These are phyloP conservation scores for Gnatocerus cornutus DNA, from an alignment of 2,888 invertebrate genomes.

Conservation along the genomic window DNA sequence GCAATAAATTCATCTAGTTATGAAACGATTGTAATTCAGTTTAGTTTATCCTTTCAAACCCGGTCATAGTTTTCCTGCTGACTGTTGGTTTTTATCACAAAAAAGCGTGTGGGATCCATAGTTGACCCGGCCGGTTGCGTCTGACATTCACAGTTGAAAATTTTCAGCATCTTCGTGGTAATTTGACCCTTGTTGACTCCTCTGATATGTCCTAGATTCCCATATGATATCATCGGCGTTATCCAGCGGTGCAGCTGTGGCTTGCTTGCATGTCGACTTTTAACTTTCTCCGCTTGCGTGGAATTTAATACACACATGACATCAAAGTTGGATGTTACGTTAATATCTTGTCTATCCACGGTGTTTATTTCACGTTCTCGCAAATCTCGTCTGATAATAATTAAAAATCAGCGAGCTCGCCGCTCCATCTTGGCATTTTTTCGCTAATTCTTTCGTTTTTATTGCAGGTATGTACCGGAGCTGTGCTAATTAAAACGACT, in stretches of 20 bases:
- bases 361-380: slow-evolving; percentile 38
- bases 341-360: slow-evolving; percentile 37
- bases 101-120: slow-evolving; percentile 29
- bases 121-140: slow-evolving; percentile 35
- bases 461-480: slow-evolving; percentile 47
- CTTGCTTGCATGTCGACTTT: slow-evolving; percentile 53
- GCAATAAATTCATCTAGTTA: no score
- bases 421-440: slow-evolving; percentile 21
- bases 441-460: slow-evolving; percentile 44
- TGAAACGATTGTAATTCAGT: no score
- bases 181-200: slow-evolving; percentile 47
- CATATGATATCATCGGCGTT: slow-evolving; percentile 41
- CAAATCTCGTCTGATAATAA: slow-evolving; percentile 41
- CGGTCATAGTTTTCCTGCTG: no score
- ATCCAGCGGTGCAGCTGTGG: slow-evolving; percentile 52
- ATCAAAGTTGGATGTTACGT: slow-evolving; percentile 49
- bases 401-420: slow-evolving; percentile 28
- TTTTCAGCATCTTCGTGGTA: slow-evolving; percentile 16
- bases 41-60: no score
- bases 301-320: slow-evolving; percentile 55
- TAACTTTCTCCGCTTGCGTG: slow-evolving; percentile 54
- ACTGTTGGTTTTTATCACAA: background rate
- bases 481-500: slow-evolving; percentile 44
- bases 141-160: slow-evolving; percentile 35
- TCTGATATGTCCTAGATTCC: slow-evolving; percentile 47